Conservation (phyloP, 2,113 vertebrate species). For the Illadopsis cleaveri region DNA sequence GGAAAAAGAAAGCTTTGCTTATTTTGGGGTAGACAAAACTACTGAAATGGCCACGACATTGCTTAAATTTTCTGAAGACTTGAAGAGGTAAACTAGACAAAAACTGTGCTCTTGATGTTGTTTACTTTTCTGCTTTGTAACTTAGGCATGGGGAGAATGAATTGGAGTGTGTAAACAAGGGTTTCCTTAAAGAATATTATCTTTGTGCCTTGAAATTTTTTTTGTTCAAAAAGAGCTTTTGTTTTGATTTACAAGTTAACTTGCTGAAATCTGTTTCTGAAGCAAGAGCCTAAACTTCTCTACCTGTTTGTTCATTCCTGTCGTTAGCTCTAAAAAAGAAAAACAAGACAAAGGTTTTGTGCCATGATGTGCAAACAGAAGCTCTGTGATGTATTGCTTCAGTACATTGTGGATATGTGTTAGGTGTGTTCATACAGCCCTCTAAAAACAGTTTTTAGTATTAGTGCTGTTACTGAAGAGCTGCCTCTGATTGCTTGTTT, state of each 20-base stretch:
- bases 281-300: neutral
- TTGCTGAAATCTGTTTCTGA: neutral
- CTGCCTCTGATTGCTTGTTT: neutral
- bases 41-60: slow-evolving; percentile 25
- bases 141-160: neutral
- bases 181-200: neutral
- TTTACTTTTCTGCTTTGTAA: neutral
- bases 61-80: slow-evolving; percentile 41
- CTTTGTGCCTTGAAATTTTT: neutral
- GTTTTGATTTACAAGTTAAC: neutral
- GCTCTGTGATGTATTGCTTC: neutral
- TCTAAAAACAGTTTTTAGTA: neutral
- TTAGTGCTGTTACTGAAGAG: neutral
- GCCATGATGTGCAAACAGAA: neutral
- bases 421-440: neutral
- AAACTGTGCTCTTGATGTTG: neutral
- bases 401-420: neutral
- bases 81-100: slow-evolving; percentile 44
- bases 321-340: neutral
- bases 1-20: slow-evolving; percentile 73
- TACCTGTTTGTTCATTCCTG: neutral
- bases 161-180: neutral
- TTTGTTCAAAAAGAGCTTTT: neutral
- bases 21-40: slow-evolving; percentile 49
- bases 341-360: neutral